phyloP scores from a whole-genome alignment of 2,113 vertebrate genomes.

The Galbula dea region DNA sequence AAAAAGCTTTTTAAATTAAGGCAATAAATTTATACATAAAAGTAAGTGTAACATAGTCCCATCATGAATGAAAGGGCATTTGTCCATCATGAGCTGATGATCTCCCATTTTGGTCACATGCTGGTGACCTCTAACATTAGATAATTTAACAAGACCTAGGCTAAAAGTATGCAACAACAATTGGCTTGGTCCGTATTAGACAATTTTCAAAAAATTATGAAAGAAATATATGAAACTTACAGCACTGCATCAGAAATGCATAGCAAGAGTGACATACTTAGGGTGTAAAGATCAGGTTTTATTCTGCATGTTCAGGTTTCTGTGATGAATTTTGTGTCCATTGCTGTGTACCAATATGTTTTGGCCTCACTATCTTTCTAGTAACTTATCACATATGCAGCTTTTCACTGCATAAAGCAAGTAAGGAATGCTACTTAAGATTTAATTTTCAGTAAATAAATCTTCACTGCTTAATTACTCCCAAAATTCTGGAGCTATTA shows the following conservation, averaged over 20 bases:
- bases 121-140: not conserved
- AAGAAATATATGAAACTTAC: not conserved
- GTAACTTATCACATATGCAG: not conserved
- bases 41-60: not conserved
- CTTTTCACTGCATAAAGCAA: not conserved
- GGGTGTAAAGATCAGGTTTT: too few species aligned
- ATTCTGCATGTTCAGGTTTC: not conserved
- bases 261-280: not conserved
- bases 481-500: not conserved
- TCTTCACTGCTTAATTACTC: not conserved
- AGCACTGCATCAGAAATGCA: not conserved
- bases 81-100: not conserved
- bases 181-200: accelerated
- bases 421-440: not conserved
- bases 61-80: not conserved
- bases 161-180: not conserved
- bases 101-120: not conserved
- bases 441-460: not conserved
- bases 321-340: not conserved
- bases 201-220: not conserved
- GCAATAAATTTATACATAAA: not conserved
- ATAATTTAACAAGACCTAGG: not conserved
- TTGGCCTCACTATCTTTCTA: not conserved
- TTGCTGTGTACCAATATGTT: not conserved
- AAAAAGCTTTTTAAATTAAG: not conserved